Conservation (phyloP, 2,888 invertebrate genomes). For the Pyrrhia umbra region DNA sequence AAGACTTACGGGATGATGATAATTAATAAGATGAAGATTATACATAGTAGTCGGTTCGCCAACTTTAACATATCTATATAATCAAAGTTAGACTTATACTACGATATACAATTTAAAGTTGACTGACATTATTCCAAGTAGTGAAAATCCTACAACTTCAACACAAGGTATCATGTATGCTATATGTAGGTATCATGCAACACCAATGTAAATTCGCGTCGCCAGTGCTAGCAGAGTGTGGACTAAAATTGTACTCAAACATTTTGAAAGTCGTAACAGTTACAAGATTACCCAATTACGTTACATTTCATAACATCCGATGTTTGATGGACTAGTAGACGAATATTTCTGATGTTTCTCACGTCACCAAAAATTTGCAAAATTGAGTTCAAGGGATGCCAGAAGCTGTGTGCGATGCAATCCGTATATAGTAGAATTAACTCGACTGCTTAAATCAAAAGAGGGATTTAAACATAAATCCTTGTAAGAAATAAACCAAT, state of each 20-base stretch:
- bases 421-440: no score
- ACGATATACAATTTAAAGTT: slow-evolving; percentile 12
- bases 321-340: slow-evolving; percentile 46
- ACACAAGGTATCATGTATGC: slow-evolving; percentile 32
- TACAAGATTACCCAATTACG: slow-evolving; percentile 49
- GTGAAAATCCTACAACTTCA: slow-evolving; percentile 7
- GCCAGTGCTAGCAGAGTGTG: slow-evolving; percentile 15
- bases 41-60: background rate
- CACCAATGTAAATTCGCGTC: slow-evolving; percentile 37
- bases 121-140: slow-evolving; percentile 5
- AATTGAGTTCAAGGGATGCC: slow-evolving; percentile 22
- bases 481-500: background rate
- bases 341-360: slow-evolving; percentile 33
- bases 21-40: background rate
- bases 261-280: slow-evolving; percentile 49
- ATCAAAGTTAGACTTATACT: background rate
- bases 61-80: background rate
- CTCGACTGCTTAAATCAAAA: no score
- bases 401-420: slow-evolving; percentile 3
- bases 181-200: no score
- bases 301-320: slow-evolving; percentile 55
- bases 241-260: slow-evolving; percentile 48
- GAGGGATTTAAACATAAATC: background rate
- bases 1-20: background rate
- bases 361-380: slow-evolving; percentile 24